Conservation (phyloP, 2,113 vertebrate genomes). For the Nibea coibor region DNA sequence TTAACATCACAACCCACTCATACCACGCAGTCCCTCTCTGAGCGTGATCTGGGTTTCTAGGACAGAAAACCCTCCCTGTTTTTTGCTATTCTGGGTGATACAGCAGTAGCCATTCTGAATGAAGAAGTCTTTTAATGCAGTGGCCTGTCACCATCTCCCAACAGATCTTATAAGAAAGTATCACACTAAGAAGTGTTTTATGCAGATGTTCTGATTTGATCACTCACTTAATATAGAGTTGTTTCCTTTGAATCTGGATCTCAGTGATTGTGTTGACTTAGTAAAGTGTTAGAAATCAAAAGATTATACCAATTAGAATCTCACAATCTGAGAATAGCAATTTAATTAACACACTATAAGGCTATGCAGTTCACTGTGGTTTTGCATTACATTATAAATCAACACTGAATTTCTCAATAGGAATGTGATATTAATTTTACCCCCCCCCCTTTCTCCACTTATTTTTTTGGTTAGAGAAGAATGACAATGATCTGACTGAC, state of each 20-base stretch:
- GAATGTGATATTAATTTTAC: slow-evolving; percentile 6
- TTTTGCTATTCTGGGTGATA: not conserved
- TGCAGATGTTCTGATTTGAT: not conserved
- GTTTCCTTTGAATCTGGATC: no score
- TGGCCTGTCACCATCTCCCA: slow-evolving; percentile 2
- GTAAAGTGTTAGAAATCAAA: no score
- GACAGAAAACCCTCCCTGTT: slow-evolving; percentile 35
- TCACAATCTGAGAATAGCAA: no score
- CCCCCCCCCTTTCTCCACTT: slow-evolving; percentile 24
- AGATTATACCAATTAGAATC: no score
- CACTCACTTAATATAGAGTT: not conserved
- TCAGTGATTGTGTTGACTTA: no score
- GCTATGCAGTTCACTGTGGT: not conserved
- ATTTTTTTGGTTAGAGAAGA: slow-evolving; percentile 47
- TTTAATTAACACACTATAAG: slow-evolving; percentile 1
- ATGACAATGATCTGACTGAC: slow-evolving; percentile 26
- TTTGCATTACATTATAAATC: not conserved
- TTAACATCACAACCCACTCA: not conserved
- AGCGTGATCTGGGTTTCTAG: slow-evolving; percentile 56
- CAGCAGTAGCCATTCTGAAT: not conserved
- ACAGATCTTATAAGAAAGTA: not conserved
- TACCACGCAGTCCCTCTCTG: slow-evolving; percentile 13
- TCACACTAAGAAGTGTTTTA: not conserved
- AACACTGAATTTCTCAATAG: no score
- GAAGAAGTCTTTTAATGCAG: not conserved